Evolutionary conservation across 2,888 invertebrate species (phyloP), one percentile per base, ranked within the genome.

Genomic region (Phlogophora meticulosa): DNA sequence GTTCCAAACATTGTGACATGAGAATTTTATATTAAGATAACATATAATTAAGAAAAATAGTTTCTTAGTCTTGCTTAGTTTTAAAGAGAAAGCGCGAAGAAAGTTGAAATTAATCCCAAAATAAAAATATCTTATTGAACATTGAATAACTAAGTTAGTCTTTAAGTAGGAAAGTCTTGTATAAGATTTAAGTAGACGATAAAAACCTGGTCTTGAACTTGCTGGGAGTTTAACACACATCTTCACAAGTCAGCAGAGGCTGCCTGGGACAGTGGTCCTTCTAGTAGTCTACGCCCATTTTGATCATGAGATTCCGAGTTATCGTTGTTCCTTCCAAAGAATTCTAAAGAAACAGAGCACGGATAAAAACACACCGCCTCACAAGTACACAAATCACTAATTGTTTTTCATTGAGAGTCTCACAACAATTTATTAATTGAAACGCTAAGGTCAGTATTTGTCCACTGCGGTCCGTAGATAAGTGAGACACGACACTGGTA

Each of bases 401-500:
- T 49, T n/a, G 45, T 61, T 43, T 51, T 58, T 58, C 28, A 67
- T 61, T 66, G 42, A 60, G 9, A 36, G 40, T n/a, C 13, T 4
- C 28, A 55, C n/a, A 3, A 48, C 52, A 17, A 56, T 28, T 28
- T 4, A 43, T 38, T 71, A 51, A 77, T 61, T 77, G 22, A 59
- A 53, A 45, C n/a, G 17, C 11, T 52, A 17, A 36, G 40, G 53
- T 58, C 49, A 49, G 32, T 24, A 10, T 66, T 58, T 55, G 48
- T 46, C 45, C 60, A 48, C 49, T 42, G 34, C 17, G 28, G 57
- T 52, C 32, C 15, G 51, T 5, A 51, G 63, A 66, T 59, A 53
- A 62, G 69, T 65, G 59, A 71, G 65, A 51, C 61, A 60, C 57
- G 40, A 43, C 15, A 61, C 64, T 59, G 32, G 58, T 49, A 61